Conservation (phyloP, 2,888 invertebrate genomes). For the Volucella zonaria region DNA sequence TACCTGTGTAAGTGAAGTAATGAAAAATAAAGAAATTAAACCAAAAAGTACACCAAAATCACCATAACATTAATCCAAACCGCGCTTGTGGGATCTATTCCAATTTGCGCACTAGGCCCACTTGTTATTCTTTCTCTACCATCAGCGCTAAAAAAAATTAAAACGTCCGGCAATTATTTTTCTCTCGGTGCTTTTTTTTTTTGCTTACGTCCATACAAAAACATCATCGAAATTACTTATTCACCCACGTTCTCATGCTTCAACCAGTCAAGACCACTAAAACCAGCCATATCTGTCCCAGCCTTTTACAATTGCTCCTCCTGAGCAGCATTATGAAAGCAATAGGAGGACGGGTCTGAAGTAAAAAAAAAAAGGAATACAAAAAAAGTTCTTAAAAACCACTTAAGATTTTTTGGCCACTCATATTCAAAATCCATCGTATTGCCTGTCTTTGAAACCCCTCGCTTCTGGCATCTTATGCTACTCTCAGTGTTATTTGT, state of each 20-base stretch:
- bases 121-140: too few relatives aligned
- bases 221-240: slow-evolving; percentile 31
- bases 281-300: slow-evolving; percentile 15
- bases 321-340: background rate
- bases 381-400: slow-evolving; percentile 32
- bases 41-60: too few relatives aligned
- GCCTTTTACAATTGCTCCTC: background rate
- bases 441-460: background rate
- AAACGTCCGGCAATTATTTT: too few relatives aligned
- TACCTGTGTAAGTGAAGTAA: too few relatives aligned
- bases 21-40: too few relatives aligned
- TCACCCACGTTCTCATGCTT: background rate
- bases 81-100: too few relatives aligned
- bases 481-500: slow-evolving; percentile 33
- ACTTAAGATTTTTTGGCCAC: slow-evolving; percentile 46
- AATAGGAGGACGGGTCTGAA: background rate
- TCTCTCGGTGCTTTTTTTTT: slow-evolving; percentile 20
- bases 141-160: too few relatives aligned
- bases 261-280: slow-evolving; percentile 13
- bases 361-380: background rate
- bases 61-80: too few relatives aligned
- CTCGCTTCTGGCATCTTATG: background rate
- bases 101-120: too few relatives aligned
- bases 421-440: slow-evolving; percentile 62
- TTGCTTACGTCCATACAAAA: slow-evolving; percentile 16